Base-by-base conservation (phyloP, 1,140 invertebrate species). In the Drepana arcuata region DNA sequence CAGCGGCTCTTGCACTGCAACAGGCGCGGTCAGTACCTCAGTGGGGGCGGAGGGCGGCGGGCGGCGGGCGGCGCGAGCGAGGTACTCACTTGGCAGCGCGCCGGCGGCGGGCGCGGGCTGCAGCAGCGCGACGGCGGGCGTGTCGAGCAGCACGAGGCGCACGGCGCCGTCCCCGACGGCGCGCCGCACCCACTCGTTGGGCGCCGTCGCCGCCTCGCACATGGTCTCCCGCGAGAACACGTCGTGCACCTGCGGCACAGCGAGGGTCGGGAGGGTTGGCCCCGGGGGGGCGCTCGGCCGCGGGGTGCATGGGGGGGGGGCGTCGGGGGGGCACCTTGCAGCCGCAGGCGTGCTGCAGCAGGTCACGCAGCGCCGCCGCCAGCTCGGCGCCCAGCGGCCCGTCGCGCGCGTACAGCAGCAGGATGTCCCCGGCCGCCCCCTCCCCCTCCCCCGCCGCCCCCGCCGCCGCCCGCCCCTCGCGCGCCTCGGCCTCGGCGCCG, bases 381-480 rank as follows among this genome's bases (percentile, higher is more conserved):
- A 32, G 41, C 9, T 33, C 29, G 41, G 45, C 33, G 2, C 54
- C 44, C 2, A 11, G 34, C 21, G 46, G 39, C 18, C 59, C 51
- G 43, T 71, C 67, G n/a, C 67, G 41, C 23, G 67, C 67, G 54
- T 71, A 71, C 49, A 73, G 41, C 35, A 70, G 34, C 38, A 69
- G 27, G 5, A 64, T 33, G 31, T 29, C 27, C 15, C 16, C 9
- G 7, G 21, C 14, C 9, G 12, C 25, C 14, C 10, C 21, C 28
- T 7, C 34, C 24, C 2, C 7, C 29, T 14, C 41, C 31, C 34
- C 34, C 43, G 23, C 40, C 26, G 7, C 44, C 32, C 31, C 16
- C 27, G 24, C 31, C 27, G 32, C 16, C 18, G 21, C 38, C 30
- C 35, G 26, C 35, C 45, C 23, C 30, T 36, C 27, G 24, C 36